A percentile compares a stretch with the other conserved stretches of the same genome.
phyloP scores from a whole-genome alignment of 2,888 invertebrate genomes.

The Dermolepida albohirtum region DNA sequence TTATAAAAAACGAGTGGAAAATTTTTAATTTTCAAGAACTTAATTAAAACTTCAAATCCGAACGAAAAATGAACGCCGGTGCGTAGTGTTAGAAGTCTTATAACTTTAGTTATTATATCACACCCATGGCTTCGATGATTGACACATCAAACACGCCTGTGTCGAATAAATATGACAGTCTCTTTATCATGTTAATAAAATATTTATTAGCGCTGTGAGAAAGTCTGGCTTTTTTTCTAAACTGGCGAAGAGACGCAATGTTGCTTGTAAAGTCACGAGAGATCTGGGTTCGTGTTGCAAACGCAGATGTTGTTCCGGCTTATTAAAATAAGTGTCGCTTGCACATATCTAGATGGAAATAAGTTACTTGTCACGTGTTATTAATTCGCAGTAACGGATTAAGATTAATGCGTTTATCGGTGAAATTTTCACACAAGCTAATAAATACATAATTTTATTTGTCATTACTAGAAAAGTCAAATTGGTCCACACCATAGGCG shows the following conservation, averaged over 20 bases:
- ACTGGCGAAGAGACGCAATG: not conserved
- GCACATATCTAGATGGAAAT: no score
- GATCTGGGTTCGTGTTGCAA: not conserved
- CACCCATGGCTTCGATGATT: slow-evolving; percentile 40
- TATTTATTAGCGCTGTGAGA: slow-evolving; percentile 16
- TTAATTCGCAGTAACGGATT: no score
- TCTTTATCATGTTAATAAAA: slow-evolving; percentile 38
- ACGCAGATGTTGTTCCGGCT: no score
- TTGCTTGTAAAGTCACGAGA: slow-evolving; percentile 1
- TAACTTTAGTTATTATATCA: slow-evolving; percentile 34
- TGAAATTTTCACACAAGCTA: no score
- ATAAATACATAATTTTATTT: no score
- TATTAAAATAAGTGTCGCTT: no score
- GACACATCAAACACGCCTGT: slow-evolving; percentile 41
- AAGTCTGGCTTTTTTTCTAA: slow-evolving; percentile 4
- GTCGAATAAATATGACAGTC: slow-evolving; percentile 42
- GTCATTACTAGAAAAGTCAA: no score
- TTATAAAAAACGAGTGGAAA: slow-evolving; percentile 18
- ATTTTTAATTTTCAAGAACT: slow-evolving; percentile 33
- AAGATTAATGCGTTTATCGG: no score
- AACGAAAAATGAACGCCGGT: slow-evolving; percentile 12
- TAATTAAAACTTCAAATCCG: slow-evolving; percentile 31
- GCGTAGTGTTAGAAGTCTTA: slow-evolving; percentile 26
- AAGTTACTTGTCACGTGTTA: no score
- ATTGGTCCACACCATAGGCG: no score